phyloP scores from a whole-genome alignment of 2,888 invertebrate genomes.

The Sipha maydis region DNA sequence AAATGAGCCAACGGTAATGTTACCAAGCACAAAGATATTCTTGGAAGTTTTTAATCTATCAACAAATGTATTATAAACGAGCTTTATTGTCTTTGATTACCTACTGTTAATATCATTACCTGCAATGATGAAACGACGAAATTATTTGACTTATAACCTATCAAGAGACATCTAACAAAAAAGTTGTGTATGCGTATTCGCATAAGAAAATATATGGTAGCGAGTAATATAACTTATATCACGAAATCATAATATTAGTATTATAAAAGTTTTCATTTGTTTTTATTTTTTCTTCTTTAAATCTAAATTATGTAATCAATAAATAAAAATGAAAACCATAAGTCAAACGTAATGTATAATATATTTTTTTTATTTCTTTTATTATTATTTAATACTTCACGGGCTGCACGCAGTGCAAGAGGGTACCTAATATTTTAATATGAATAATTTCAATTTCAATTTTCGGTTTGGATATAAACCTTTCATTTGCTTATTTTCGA shows the following conservation, averaged over 20 bases:
- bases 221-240: too few species aligned
- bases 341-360: neutral
- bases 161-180: constrained; percentile 4
- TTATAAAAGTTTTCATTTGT: constrained; percentile 24
- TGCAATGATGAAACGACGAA: neutral
- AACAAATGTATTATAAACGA: neutral
- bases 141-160: constrained; percentile 12
- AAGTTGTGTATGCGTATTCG: neutral
- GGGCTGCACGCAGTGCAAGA: too few species aligned
- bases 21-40: neutral
- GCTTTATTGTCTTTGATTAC: neutral
- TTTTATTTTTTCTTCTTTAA: neutral
- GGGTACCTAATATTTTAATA: too few species aligned
- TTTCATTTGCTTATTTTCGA: too few species aligned
- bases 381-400: too few species aligned
- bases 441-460: too few species aligned
- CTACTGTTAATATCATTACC: neutral
- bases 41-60: neutral
- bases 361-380: neutral
- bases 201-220: neutral
- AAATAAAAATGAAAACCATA: neutral
- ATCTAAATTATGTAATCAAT: neutral
- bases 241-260: too few species aligned
- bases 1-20: neutral
- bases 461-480: too few species aligned